phyloP scores from a whole-genome alignment of 64 coral and sea anemone genomes.

The Montipora foliosa region DNA sequence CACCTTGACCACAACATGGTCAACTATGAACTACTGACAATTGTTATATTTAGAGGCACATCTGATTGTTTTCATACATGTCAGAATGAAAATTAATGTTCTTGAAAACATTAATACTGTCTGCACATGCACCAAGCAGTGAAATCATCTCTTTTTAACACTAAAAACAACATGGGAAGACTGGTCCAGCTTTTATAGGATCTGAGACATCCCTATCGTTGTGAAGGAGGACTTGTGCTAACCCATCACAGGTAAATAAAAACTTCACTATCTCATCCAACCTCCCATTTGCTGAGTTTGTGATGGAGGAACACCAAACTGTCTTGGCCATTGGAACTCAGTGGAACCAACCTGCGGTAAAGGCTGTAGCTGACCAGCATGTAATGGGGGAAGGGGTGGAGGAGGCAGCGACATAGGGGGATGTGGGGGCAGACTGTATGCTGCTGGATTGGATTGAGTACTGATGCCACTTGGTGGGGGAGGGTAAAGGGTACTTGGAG shows the following conservation, averaged over 20 bases:
- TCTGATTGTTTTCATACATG: no score
- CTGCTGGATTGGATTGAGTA: slow-evolving; percentile 74
- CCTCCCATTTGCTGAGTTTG: slow-evolving; percentile 85
- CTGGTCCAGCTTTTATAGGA: background rate
- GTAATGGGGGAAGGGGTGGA: slow-evolving; percentile 80
- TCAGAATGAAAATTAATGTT: no score
- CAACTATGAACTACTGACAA: no score
- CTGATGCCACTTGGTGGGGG: slow-evolving; percentile 70
- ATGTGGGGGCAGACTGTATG: slow-evolving; percentile 58
- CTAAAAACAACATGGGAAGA: no score
- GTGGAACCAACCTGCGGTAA: slow-evolving; percentile 53
- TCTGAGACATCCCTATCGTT: background rate
- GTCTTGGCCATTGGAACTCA: slow-evolving; percentile 83
- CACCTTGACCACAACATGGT: no score
- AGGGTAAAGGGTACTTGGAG: slow-evolving; percentile 63
- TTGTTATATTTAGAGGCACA: no score
- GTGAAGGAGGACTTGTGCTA: background rate
- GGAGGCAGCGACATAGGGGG: slow-evolving; percentile 67
- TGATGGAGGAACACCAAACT: slow-evolving; percentile 81
- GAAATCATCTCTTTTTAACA: no score
- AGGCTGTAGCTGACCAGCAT: slow-evolving; percentile 48
- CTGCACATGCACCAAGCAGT: no score
- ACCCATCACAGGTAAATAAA: background rate
- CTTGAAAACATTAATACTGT: no score
- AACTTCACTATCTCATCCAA: slow-evolving; percentile 86